Evolutionary conservation across 2,113 vertebrate species (phyloP), one percentile per base, ranked within the genome.

Genomic region (Neoarius graeffei): DNA sequence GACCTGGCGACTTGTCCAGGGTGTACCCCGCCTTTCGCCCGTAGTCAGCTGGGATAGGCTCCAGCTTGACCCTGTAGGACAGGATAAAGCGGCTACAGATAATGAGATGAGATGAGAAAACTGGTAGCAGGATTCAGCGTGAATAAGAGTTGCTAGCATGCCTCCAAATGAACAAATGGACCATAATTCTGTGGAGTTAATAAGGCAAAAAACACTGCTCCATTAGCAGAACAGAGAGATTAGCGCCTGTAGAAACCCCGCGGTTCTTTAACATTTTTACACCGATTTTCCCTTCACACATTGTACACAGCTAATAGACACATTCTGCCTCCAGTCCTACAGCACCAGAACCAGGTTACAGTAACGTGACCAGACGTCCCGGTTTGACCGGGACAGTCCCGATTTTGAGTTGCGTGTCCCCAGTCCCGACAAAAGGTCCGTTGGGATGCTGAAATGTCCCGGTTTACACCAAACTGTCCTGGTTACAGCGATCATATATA

Each of bases 291-390:
- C 89, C 88, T 91, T 81, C 88, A 89, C 83, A 85, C 92, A 91
- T 89, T 88, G 86, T 89, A 83, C 86, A 87, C 15, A 81, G 90
- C 88, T 91, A 92, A 93, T 94, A 92, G 94, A 90, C 84, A 87
- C 60, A 69, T 71, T 69, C 71, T 79, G 27, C 87, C 87, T 81
- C 76, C 64, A 89, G 88, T 89, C 14, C 87, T 91, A 88, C 42
- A 42, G 42, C 66, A 84, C 62, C 17, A 82, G 62, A 76, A 56
- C 87, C 86, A 91, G 86, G 54, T 19, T 59, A 85, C 30, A n/a
- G n/a, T n/a, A n/a, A n/a, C n/a, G n/a, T n/a, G n/a, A n/a, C n/a
- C n/a, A n/a, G n/a, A n/a, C n/a, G n/a, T n/a, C n/a, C n/a, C n/a
- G n/a, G n/a, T n/a, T n/a, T n/a, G n/a, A n/a, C n/a, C n/a, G n/a